These are phyloP conservation scores for Chloromyia formosa DNA, from an alignment of 2,888 invertebrate genomes.

Conservation along the genomic window DNA sequence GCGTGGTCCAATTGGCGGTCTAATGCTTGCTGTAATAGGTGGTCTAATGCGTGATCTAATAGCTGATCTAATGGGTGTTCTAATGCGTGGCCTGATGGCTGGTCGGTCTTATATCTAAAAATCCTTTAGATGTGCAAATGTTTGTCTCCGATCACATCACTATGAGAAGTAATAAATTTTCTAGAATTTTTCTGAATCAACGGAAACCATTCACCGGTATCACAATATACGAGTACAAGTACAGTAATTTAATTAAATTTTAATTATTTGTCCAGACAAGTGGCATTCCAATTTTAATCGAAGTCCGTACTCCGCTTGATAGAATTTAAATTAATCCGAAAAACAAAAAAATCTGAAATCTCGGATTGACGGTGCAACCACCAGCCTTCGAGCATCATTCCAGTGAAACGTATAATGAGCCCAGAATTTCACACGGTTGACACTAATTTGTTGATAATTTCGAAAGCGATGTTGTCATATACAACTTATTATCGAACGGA, in stretches of 20 bases:
- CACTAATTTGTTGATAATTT: background rate
- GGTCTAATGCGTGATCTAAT: too few species aligned
- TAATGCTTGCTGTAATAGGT: too few species aligned
- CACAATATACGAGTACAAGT: too few species aligned
- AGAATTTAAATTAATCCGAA: constrained; percentile 23
- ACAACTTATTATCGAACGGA: background rate
- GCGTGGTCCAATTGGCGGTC: too few species aligned
- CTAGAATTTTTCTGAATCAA: too few species aligned
- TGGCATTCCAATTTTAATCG: constrained; percentile 28
- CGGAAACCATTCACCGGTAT: too few species aligned
- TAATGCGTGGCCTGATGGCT: too few species aligned
- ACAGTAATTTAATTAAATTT: constrained; percentile 41
- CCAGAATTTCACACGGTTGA: background rate
- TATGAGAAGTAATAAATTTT: too few species aligned
- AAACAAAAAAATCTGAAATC: background rate
- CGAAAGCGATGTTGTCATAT: background rate
- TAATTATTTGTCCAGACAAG: constrained; percentile 42
- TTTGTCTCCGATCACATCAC: too few species aligned
- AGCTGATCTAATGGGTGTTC: too few species aligned
- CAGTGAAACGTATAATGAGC: background rate
- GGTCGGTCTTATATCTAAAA: too few species aligned
- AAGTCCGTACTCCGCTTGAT: constrained; percentile 17
- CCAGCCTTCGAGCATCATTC: background rate
- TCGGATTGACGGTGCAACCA: background rate
- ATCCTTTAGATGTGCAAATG: too few species aligned